Evolutionary conservation across 2,797 vertebrate genomes (phyloP).

Genomic region (Linurgus olivaceus): DNA sequence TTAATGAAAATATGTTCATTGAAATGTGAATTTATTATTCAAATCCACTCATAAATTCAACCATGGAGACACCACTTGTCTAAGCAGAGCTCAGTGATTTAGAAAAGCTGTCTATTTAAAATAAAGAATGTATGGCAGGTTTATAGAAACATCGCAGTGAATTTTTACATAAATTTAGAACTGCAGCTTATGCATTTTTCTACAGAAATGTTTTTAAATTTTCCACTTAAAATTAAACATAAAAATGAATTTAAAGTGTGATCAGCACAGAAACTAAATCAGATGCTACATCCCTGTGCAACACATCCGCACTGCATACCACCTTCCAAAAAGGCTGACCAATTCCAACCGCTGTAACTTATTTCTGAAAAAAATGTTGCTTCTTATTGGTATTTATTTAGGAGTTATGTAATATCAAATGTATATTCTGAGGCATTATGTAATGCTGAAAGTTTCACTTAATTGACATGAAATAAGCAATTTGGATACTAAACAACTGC

Average conservation of each 20-base stretch:
- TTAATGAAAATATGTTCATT: slow-evolving; percentile 87
- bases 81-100: slow-evolving; percentile 84
- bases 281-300: not conserved
- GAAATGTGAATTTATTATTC: slow-evolving; percentile 87
- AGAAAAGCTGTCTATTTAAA: slow-evolving; percentile 86
- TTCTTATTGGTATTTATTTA: not conserved
- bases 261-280: slow-evolving; percentile 58
- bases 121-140: slow-evolving; percentile 86
- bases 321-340: slow-evolving; percentile 23
- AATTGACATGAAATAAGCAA: slow-evolving; percentile 17
- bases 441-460: not conserved
- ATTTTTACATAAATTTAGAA: slow-evolving; percentile 85
- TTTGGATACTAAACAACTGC: not conserved
- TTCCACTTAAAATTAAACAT: slow-evolving; percentile 76
- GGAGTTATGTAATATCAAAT: not conserved
- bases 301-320: not conserved
- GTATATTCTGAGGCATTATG: not conserved
- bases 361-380: not conserved
- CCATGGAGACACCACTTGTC: slow-evolving; percentile 82
- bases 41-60: slow-evolving; percentile 85
- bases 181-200: slow-evolving; percentile 79
- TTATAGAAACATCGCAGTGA: slow-evolving; percentile 81
- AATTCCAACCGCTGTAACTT: not conserved
- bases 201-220: slow-evolving; percentile 72
- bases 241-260: slow-evolving; percentile 66